A percentile compares a stretch with the other conserved stretches of the same genome.
These are phyloP conservation scores for Lepeophtheirus nordmannii DNA, from an alignment of 2,888 invertebrate species.

Conservation along the genomic window DNA sequence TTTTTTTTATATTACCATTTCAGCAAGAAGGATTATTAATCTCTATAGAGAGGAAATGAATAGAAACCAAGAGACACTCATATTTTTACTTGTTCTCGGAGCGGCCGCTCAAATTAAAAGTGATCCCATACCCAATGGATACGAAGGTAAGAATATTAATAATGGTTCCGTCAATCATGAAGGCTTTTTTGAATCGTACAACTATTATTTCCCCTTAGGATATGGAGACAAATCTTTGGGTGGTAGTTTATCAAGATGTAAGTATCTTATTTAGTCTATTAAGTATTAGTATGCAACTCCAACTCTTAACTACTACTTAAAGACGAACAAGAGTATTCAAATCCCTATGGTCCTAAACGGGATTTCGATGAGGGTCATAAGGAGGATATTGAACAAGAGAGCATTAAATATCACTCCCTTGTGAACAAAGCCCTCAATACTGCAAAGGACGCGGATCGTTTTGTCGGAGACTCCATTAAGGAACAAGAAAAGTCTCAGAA, in stretches of 20 bases:
- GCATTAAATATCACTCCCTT: neutral
- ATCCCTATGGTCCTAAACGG: neutral
- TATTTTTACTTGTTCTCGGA: neutral
- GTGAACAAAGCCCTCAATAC: neutral
- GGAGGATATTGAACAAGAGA: neutral
- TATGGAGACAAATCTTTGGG: neutral
- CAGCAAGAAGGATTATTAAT: too few species aligned
- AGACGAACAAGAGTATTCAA: neutral
- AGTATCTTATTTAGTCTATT: neutral
- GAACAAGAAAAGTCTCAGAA: neutral
- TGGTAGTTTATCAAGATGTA: neutral
- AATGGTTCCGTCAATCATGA: neutral
- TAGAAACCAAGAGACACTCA: too few species aligned
- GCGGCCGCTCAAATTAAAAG: neutral
- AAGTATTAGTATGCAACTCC: neutral
- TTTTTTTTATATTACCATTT: too few species aligned
- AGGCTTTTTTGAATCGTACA: neutral
- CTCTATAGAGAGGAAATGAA: too few species aligned
- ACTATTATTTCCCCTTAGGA: neutral
- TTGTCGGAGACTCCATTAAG: neutral
- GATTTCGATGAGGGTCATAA: constrained; percentile 1
- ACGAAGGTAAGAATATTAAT: neutral
- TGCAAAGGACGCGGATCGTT: constrained; percentile 3
- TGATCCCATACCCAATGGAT: neutral
- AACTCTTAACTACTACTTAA: neutral